These are phyloP conservation scores for Bimastos eiseni DNA, from an alignment of 2,888 invertebrate species.

Conservation along the genomic window DNA sequence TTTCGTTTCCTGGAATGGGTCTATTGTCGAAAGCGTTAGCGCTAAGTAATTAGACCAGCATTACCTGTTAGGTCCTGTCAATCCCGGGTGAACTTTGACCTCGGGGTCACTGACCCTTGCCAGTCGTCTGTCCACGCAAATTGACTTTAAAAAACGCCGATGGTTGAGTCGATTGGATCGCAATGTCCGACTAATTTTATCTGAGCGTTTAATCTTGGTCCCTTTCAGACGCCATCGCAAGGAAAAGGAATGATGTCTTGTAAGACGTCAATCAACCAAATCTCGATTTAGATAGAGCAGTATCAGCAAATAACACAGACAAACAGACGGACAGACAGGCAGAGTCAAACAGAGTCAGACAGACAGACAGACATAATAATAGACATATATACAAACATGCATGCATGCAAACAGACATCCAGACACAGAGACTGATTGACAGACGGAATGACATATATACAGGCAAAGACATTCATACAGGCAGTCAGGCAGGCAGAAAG, in stretches of 20 bases:
- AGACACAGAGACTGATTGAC: no score
- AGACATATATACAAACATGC: no score
- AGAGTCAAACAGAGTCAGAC: no score
- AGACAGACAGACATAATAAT: no score
- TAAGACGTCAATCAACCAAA: slow-evolving; percentile 1
- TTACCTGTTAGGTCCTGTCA: neutral
- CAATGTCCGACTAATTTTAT: neutral
- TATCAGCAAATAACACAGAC: neutral
- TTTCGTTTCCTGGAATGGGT: no score
- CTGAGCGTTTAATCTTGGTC: neutral
- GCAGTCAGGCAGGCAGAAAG: neutral
- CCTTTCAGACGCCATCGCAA: neutral
- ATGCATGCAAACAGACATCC: no score
- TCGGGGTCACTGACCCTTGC: neutral
- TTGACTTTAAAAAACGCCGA: neutral
- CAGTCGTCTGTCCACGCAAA: neutral
- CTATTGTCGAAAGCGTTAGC: neutral
- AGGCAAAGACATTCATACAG: no score
- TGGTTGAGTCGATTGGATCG: neutral
- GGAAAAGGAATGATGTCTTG: neutral
- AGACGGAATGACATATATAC: no score
- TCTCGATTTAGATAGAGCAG: neutral
- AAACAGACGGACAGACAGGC: neutral
- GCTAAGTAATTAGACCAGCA: no score
- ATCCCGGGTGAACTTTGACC: neutral